These are phyloP conservation scores for Alauda arvensis DNA, from an alignment of 2,797 vertebrate genomes.

Conservation along the genomic window DNA sequence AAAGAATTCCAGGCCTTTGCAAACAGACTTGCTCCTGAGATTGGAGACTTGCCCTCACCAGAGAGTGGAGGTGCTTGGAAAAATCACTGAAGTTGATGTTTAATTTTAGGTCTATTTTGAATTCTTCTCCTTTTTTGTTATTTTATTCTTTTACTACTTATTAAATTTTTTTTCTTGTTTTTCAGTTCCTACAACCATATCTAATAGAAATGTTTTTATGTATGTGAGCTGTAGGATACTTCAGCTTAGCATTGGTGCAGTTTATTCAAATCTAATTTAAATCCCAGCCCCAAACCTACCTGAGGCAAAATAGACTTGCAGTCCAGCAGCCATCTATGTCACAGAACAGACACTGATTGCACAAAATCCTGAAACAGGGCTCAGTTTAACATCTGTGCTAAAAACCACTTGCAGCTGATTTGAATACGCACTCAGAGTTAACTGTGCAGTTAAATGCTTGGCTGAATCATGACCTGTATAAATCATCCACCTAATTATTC, in stretches of 20 bases:
- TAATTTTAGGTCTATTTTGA: not conserved
- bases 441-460: constrained; percentile 13
- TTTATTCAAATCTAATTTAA: not conserved
- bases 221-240: not conserved
- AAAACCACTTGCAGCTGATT: not conserved
- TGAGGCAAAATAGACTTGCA: not conserved
- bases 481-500: constrained; percentile 29
- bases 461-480: constrained; percentile 5
- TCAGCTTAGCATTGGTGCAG: not conserved
- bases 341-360: not conserved
- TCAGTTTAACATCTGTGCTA: not conserved
- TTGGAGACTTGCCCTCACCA: not conserved
- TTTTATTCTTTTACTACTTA: not conserved
- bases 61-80: not conserved
- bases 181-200: not conserved
- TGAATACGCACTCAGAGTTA: not conserved
- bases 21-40: not conserved
- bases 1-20: constrained; percentile 15
- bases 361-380: not conserved
- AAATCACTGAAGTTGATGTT: not conserved
- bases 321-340: not conserved
- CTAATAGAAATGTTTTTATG: not conserved
- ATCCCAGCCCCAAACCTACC: not conserved
- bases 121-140: not conserved
- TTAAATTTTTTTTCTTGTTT: not conserved